Evolutionary conservation across 2,113 vertebrate species (phyloP).

Genomic region (Grus americana): DNA sequence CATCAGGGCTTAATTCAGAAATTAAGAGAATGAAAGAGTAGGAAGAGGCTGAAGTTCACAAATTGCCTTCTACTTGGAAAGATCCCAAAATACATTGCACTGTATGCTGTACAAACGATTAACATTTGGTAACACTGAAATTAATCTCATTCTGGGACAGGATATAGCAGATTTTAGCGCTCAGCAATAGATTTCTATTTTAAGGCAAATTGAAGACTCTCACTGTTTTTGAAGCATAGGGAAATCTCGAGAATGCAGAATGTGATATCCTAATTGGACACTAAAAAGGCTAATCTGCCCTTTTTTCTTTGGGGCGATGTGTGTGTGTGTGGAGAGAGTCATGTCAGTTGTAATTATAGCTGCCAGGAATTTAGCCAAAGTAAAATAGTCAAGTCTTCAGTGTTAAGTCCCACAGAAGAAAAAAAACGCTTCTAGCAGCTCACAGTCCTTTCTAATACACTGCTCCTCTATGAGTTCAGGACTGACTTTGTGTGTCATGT

Average conservation of each 20-base stretch:
- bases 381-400: not conserved
- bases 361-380: not conserved
- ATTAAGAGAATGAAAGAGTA: not conserved
- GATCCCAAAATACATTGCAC: not conserved
- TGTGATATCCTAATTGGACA: not conserved
- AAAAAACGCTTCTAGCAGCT: not conserved
- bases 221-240: not conserved
- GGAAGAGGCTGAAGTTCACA: not conserved
- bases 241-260: not conserved
- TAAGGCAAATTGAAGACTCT: not conserved
- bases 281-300: not conserved
- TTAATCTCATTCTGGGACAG: not conserved
- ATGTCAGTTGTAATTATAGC: not conserved
- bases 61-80: not conserved
- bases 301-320: too few species aligned
- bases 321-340: not conserved
- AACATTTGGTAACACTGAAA: constrained; percentile 8
- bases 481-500: not conserved
- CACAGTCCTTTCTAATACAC: not conserved
- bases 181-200: not conserved
- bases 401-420: not conserved
- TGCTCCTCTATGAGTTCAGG: not conserved
- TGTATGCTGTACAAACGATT: not conserved
- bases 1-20: not conserved
- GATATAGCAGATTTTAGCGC: not conserved